Evolutionary conservation across 2,888 invertebrate genomes (phyloP).

Genomic region (Xestia rhomboidea): DNA sequence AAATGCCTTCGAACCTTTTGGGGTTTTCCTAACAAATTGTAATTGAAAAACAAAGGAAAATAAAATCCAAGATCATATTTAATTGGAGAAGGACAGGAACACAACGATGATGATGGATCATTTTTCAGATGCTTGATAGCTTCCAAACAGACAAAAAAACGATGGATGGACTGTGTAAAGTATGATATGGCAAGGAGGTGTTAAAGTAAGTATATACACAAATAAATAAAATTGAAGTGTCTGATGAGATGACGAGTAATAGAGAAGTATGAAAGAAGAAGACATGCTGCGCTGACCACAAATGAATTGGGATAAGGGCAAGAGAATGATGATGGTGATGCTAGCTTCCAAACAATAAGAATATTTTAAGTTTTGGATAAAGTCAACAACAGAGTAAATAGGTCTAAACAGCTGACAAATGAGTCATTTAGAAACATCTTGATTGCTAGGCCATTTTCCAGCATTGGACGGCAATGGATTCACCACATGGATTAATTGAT

Average conservation of each 20-base stretch:
- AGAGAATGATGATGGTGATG: no score
- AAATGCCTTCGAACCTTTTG: not conserved
- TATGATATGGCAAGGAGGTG: no score
- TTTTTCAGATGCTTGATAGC: not conserved
- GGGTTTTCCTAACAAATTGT: not conserved
- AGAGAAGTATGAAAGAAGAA: no score
- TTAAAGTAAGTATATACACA: no score
- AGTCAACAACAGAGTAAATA: conserved; percentile 1
- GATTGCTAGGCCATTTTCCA: not conserved
- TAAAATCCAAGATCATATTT: not conserved
- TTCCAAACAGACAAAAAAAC: no score
- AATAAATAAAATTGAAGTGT: no score
- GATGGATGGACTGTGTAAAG: no score
- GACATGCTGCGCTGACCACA: no score
- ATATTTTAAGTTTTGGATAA: not conserved
- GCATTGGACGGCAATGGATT: not conserved
- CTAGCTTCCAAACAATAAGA: not conserved
- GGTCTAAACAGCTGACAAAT: not conserved
- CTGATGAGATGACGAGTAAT: no score
- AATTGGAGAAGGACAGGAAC: no score
- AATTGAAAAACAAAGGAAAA: conserved; percentile 6
- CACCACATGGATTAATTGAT: not conserved
- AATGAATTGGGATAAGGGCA: no score
- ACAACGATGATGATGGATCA: no score
- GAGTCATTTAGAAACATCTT: not conserved